phyloP scores from a whole-genome alignment of 2,797 vertebrate genomes.

The Neosilurus mollespiculum region DNA sequence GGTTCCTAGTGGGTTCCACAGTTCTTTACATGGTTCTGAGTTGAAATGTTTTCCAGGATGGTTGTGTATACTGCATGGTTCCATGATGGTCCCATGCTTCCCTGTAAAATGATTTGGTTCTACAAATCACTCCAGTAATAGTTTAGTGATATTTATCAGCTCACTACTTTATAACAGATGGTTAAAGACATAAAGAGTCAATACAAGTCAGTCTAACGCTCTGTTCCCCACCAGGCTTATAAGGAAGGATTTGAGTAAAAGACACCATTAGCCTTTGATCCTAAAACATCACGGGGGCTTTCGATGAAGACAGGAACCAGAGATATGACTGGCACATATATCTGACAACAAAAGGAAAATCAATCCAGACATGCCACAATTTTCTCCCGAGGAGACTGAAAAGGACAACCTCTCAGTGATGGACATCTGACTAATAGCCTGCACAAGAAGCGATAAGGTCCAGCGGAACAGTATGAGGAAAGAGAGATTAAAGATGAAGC shows the following conservation, averaged over 20 bases:
- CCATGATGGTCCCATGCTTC: background rate
- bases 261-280: background rate
- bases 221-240: background rate
- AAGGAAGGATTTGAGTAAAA: background rate
- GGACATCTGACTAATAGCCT: slow-evolving; percentile 39
- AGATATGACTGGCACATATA: background rate
- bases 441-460: background rate
- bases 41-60: background rate
- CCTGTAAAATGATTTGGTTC: slow-evolving; percentile 3
- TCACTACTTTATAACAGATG: background rate
- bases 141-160: background rate
- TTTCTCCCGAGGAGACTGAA: background rate
- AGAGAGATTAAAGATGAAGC: background rate
- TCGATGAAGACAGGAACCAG: background rate
- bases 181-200: background rate
- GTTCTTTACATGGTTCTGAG: background rate
- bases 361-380: background rate
- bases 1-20: background rate
- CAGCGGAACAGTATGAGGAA: too few relatives aligned
- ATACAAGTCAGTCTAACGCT: background rate
- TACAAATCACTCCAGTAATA: background rate
- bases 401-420: background rate
- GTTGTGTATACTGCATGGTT: background rate
- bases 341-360: background rate
- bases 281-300: background rate